Evolutionary conservation across 2,797 vertebrate genomes (phyloP).

Genomic region (Urosaurus nigricauda): DNA sequence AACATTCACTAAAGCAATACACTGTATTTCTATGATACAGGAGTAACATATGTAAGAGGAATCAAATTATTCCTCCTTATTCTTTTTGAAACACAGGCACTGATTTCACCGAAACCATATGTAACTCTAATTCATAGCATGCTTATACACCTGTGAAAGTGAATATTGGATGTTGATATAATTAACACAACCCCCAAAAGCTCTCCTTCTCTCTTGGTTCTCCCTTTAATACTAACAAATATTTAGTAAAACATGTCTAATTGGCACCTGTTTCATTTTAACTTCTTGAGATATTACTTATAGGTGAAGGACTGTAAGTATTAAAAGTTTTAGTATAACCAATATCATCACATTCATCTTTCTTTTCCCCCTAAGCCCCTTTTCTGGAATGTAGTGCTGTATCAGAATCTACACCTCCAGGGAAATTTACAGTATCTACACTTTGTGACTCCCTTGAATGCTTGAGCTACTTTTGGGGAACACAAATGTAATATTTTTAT

Average conservation of each 20-base stretch:
- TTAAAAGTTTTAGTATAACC: constrained; percentile 18
- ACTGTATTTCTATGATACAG: neutral
- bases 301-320: constrained; percentile 15
- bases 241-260: neutral
- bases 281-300: constrained; percentile 2
- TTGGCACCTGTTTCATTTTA: constrained; percentile 5
- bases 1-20: too few relatives aligned
- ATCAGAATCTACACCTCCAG: constrained; percentile 60
- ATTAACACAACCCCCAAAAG: neutral
- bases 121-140: constrained; percentile 27
- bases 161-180: neutral
- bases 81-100: neutral
- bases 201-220: neutral
- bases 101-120: constrained; percentile 18
- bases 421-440: constrained; percentile 69
- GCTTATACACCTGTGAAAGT: neutral
- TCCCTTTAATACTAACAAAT: neutral
- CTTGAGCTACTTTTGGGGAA: constrained; percentile 69
- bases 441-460: constrained; percentile 68
- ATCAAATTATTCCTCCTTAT: neutral
- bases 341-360: constrained; percentile 14
- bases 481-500: constrained; percentile 72
- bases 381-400: constrained; percentile 40
- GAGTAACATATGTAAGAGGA: neutral
- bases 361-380: constrained; percentile 42